Percentiles rank a stretch among this genome's conserved stretches.
Evolutionary conservation across 2,113 vertebrate genomes (phyloP).

Genomic region (Brevimyrus niger): DNA sequence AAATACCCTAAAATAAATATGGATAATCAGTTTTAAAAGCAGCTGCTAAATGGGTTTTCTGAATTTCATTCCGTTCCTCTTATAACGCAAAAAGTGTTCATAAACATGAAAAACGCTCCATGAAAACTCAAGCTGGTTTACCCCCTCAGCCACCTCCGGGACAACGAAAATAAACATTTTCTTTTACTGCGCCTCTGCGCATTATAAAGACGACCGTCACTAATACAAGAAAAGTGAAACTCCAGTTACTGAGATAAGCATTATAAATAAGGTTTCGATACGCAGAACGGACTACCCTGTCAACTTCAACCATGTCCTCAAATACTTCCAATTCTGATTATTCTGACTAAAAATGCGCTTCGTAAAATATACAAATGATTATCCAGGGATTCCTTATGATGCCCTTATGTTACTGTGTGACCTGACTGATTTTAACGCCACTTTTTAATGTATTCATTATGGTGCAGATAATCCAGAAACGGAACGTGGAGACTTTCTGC

Average conservation of each 20-base stretch:
- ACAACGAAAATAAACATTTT: background rate
- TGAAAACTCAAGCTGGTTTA: background rate
- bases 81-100: background rate
- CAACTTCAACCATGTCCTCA: background rate
- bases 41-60: background rate
- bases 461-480: background rate
- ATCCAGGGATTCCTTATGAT: background rate
- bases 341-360: background rate
- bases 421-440: background rate
- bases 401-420: background rate
- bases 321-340: background rate
- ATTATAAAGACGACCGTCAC: background rate
- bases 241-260: background rate
- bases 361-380: background rate
- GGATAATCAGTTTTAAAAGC: background rate
- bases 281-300: background rate
- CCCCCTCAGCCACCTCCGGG: background rate
- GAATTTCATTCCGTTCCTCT: background rate
- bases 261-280: background rate
- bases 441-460: background rate
- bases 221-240: background rate
- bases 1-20: background rate
- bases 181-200: background rate
- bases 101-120: background rate
- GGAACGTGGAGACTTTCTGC: slow-evolving; percentile 26